These are phyloP conservation scores for Euproctis similis DNA, from an alignment of 2,888 invertebrate species.

Conservation along the genomic window DNA sequence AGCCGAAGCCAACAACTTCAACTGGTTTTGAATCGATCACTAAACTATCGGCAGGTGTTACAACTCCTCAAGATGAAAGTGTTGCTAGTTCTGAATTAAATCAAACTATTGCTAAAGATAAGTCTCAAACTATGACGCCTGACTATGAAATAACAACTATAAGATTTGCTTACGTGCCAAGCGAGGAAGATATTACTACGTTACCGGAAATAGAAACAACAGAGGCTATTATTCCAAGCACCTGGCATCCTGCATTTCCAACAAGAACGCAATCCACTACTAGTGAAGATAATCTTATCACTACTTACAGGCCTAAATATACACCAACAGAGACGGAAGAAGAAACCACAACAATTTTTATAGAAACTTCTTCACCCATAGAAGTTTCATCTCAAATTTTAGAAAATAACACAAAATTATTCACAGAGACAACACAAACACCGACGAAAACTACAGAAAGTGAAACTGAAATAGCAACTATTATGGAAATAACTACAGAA, in stretches of 20 bases:
- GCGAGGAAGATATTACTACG: constrained; percentile 28
- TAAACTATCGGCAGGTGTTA: constrained; percentile 58
- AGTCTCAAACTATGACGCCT: constrained; percentile 32
- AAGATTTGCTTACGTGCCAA: constrained; percentile 59
- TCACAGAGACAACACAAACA: constrained; percentile 22
- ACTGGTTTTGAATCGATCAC: constrained; percentile 70
- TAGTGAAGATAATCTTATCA: constrained; percentile 42
- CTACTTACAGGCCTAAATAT: constrained; percentile 63
- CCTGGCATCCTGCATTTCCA: constrained; percentile 50
- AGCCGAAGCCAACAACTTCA: constrained; percentile 47
- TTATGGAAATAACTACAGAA: constrained; percentile 13
- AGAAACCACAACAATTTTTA: constrained; percentile 41
- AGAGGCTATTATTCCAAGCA: constrained; percentile 28
- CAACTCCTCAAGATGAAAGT: constrained; percentile 60
- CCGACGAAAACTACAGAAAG: constrained; percentile 7
- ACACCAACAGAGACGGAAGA: constrained; percentile 37
- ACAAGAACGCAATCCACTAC: constrained; percentile 45
- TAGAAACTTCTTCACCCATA: constrained; percentile 42
- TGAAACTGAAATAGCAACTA: constrained; percentile 15
- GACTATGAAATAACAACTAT: constrained; percentile 67
- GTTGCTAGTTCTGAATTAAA: constrained; percentile 37
- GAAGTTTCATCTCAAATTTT: constrained; percentile 52
- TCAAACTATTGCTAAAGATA: constrained; percentile 32
- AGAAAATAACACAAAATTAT: constrained; percentile 30
- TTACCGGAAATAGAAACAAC: constrained; percentile 13